Evolutionary conservation across 2,113 vertebrate species (phyloP).

Genomic region (Pelvicachromis taeniatus): DNA sequence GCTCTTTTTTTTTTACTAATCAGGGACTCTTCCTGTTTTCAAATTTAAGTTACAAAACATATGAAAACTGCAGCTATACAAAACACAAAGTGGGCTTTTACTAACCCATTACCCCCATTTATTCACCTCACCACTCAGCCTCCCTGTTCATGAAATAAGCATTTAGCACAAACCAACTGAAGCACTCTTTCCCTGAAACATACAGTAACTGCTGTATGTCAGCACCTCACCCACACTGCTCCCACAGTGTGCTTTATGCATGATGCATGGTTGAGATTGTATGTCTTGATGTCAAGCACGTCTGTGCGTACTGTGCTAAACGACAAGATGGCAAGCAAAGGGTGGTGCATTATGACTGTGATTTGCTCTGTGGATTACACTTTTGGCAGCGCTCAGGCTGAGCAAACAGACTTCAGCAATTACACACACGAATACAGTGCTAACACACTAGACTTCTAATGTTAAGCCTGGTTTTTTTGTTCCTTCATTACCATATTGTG

Average conservation of each 20-base stretch:
- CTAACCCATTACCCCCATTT: not conserved
- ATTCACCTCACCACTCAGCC: not conserved
- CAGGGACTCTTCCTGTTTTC: not conserved
- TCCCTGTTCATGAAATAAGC: conserved; percentile 12
- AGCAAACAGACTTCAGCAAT: not conserved
- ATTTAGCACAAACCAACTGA: conserved; percentile 37
- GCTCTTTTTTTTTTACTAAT: not conserved
- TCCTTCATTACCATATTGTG: not conserved
- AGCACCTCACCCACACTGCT: conserved; percentile 14
- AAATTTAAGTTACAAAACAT: not conserved
- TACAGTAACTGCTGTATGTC: conserved; percentile 42
- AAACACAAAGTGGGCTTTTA: not conserved
- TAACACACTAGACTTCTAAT: conserved; percentile 1
- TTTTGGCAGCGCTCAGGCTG: not conserved
- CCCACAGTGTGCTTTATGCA: conserved; percentile 42
- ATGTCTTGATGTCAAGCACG: not conserved
- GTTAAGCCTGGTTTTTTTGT: not conserved
- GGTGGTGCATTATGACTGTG: not conserved
- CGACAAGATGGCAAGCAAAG: not conserved
- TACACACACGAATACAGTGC: not conserved
- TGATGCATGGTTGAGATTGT: conserved; percentile 44
- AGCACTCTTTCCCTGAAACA: conserved; percentile 25
- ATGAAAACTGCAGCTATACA: not conserved
- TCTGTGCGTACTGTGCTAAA: not conserved
- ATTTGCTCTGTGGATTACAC: not conserved